phyloP scores from a whole-genome alignment of 2,888 invertebrate species.

The Ommatoiulus sabulosus region DNA sequence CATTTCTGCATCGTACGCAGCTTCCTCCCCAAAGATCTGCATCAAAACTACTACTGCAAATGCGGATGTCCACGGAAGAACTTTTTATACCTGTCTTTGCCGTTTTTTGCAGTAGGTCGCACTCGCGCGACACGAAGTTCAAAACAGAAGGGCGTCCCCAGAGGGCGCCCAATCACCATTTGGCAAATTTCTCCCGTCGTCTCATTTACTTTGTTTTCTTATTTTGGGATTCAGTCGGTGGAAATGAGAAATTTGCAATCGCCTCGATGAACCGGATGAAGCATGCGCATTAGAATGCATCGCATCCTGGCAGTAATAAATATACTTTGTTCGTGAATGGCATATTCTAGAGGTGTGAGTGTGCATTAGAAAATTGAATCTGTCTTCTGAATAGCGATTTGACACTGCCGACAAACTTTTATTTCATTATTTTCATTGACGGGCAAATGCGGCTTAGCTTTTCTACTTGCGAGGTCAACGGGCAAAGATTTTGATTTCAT shows the following conservation, averaged over 20 bases:
- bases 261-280: constrained; percentile 7
- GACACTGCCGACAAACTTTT: background rate
- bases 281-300: background rate
- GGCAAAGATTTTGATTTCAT: background rate
- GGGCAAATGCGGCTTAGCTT: background rate
- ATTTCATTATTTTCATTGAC: constrained; percentile 20
- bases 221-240: background rate
- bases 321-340: constrained; percentile 34
- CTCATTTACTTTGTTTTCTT: constrained; percentile 21
- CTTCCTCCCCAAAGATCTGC: background rate
- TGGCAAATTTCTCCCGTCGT: background rate
- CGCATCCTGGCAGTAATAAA: background rate
- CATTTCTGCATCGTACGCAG: background rate
- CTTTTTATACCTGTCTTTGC: too few relatives aligned
- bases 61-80: background rate
- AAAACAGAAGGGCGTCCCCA: background rate
- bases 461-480: background rate
- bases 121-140: background rate
- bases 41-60: background rate
- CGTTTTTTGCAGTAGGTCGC: background rate
- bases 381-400: constrained; percentile 13
- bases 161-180: constrained; percentile 1
- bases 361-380: constrained; percentile 15
- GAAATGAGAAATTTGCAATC: constrained; percentile 15
- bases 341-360: background rate